Evolutionary conservation across 2,888 invertebrate genomes (phyloP), one percentile per base, ranked within the genome.

Genomic region (Chrysomela aeneicollis): DNA sequence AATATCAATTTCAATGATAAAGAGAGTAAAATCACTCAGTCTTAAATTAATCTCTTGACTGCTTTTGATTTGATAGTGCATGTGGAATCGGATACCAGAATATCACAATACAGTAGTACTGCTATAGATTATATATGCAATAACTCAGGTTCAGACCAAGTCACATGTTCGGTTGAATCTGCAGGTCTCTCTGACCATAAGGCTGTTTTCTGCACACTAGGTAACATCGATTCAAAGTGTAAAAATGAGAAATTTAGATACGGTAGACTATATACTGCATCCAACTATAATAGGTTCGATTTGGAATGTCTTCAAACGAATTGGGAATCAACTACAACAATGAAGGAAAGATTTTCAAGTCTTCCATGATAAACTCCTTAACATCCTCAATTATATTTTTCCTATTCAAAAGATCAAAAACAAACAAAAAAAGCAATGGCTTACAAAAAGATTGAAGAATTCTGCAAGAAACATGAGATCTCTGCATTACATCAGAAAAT

Each of bases 221-320:
- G 51, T 15, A 3, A n/a, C 49, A 21, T 19, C 49, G n/a, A 49
- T n/a, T 49, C 22, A 19, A 49, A 19, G 12, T 22, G 22, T 17
- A 18, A 35, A 35, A 35, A 35, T 35, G 32, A 35, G 32, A 35
- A 35, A 35, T 8, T 35, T 26, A 26, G 26, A 35, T 35, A 35
- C 10, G 32, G 32, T 35, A 35, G 32, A 10, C 32, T 35, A 9
- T 35, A 18, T 49, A 49, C 18, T 49, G 21, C 49, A 51, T 51
- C 51, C 51, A 51, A 51, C 32, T 35, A 35, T 35, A 35, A 35
- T 35, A 35, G 32, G 32, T 35, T 35, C 32, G 5, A 35, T 35
- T 35, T 35, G 32, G 10, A 35, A 35, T 35, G 32, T 35, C 32
- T 9, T 6, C 32, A 35, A 35, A 35, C 32, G 10, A 35, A 9